Evolutionary conservation across 2,113 vertebrate genomes (phyloP), one percentile per base, ranked within the genome.

Genomic region (Cinclus cinclus): DNA sequence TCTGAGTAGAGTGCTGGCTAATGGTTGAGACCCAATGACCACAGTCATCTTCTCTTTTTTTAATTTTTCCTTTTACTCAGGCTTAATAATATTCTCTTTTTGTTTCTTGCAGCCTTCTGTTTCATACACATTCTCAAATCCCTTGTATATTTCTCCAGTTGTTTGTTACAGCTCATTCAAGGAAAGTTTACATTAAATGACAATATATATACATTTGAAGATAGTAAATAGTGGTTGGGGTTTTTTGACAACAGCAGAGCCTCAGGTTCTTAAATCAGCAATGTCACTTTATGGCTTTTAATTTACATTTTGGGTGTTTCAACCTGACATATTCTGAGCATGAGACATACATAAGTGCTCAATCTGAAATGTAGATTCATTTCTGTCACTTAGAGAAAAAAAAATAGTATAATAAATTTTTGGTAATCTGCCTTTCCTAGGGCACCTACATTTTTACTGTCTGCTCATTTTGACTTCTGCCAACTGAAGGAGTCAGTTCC

Each of bases 361-460:
- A 13, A 50, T 96, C 91, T 95, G 90, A 94, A 95, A 95, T 60
- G 81, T 80, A 85, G 76, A 96, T 88, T 94, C 60, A 83, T 90
- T 91, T 78, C 64, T 85, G 42, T 93, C 94, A 97, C 93, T 97
- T 88, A 87, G 81, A 93, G 87, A 93, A 96, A 91, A 84, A 92
- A 97, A 96, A 91, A 92, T 46, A 55, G 39, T 96, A 91, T 93
- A 94, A 85, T 95, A 97, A 96, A 95, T 95, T 96, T 90, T 86
- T 91, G 83, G 94, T 97, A 84, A 95, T 96, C 83, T 91, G 22
- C 93, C 87, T 96, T 90, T 97, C 95, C 95, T 76, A 83, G 53
- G 95, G 92, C 86, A 92, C 62, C 93, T 88, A 67, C 84, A 85
- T 80, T 97, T 96, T 92, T 88, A 70, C 58, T 4, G 55, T 94